A percentile compares a stretch with the other conserved stretches of the same genome.
These are phyloP conservation scores for Synchiropus splendidus DNA, from an alignment of 2,113 vertebrate genomes.

Conservation along the genomic window DNA sequence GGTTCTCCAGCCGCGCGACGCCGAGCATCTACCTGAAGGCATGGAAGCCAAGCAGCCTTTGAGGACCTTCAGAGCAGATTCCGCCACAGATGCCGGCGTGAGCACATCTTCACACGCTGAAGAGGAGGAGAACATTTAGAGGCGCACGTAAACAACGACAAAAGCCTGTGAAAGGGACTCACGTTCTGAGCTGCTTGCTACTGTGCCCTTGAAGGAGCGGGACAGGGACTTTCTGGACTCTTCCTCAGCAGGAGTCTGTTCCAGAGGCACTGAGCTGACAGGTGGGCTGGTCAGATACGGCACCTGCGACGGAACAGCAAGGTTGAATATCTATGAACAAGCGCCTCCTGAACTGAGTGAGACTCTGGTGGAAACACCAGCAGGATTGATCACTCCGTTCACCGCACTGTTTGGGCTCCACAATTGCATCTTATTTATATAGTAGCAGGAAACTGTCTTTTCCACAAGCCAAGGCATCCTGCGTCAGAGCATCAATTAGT, in stretches of 20 bases:
- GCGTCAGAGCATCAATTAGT: too few species aligned
- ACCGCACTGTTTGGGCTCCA: too few species aligned
- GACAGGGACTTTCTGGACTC: slow-evolving; percentile 78
- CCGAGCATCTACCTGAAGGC: slow-evolving; percentile 75
- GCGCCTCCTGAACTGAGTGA: too few species aligned
- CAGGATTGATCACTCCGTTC: too few species aligned
- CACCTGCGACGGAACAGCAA: slow-evolving; percentile 38
- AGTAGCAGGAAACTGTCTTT: too few species aligned
- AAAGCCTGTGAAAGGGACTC: slow-evolving; percentile 10
- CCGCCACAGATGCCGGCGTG: slow-evolving; percentile 76
- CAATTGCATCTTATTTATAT: too few species aligned
- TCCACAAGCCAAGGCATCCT: too few species aligned
- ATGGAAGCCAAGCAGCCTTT: slow-evolving; percentile 81
- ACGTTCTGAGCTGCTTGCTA: slow-evolving; percentile 89
- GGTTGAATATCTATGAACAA: background rate
- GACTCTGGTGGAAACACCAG: too few species aligned
- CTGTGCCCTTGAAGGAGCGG: slow-evolving; percentile 75
- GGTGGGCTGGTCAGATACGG: slow-evolving; percentile 55
- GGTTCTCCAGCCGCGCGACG: too few species aligned
- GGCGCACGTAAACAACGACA: too few species aligned
- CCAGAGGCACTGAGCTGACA: slow-evolving; percentile 69
- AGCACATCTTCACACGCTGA: slow-evolving; percentile 82
- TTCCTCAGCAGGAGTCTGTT: slow-evolving; percentile 79
- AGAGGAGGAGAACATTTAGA: slow-evolving; percentile 4
- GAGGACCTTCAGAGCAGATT: slow-evolving; percentile 78